Conservation (phyloP, 2,797 vertebrate species). For the Coilia nasus region DNA sequence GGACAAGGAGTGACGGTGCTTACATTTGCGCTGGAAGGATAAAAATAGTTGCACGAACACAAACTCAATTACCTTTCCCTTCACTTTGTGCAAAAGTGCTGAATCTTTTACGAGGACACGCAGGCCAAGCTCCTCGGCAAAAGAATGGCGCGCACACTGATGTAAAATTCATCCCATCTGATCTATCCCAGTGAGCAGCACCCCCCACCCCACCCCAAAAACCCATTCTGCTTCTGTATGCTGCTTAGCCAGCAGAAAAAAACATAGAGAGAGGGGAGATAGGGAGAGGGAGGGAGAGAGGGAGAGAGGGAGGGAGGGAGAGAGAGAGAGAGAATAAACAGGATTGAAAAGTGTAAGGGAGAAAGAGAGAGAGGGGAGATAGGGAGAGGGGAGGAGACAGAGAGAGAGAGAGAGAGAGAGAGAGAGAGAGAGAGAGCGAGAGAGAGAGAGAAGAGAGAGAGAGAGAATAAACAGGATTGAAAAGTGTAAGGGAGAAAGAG, state of each 20-base stretch:
- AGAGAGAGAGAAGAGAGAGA: too few species aligned
- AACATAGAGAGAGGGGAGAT: not conserved
- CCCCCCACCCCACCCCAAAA: not conserved
- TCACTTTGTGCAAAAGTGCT: not conserved
- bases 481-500: too few species aligned
- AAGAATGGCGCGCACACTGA: not conserved
- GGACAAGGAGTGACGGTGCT: too few species aligned
- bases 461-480: too few species aligned
- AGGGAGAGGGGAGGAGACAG: not conserved
- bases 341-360: too few species aligned
- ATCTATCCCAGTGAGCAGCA: not conserved
- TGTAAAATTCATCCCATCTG: conserved; percentile 17
- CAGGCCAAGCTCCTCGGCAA: not conserved
- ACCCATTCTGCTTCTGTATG: not conserved
- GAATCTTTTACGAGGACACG: not conserved
- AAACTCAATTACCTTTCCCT: not conserved
- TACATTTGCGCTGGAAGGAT: not conserved
- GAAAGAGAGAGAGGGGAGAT: not conserved
- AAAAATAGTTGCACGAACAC: not conserved
- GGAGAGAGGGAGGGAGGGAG: not conserved
- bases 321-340: too few species aligned
- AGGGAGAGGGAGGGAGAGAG: not conserved
- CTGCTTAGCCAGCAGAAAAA: not conserved
- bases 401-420: not conserved
- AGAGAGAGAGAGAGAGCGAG: too few species aligned